Conservation (phyloP, 2,797 vertebrate genomes). For the Phoebastria nigripes region DNA sequence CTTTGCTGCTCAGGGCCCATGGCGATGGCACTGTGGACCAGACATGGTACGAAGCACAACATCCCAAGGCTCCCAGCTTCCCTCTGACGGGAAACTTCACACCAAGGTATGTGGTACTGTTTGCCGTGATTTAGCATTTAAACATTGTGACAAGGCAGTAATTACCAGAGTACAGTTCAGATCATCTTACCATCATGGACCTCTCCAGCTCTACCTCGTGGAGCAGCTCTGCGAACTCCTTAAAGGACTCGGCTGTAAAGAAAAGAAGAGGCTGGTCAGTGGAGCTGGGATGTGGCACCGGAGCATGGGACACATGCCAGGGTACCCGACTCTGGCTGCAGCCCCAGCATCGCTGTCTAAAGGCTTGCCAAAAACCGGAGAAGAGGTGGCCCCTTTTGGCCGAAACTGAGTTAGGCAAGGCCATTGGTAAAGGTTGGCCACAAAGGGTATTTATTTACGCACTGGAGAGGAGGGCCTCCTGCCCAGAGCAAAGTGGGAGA, state of each 20-base stretch:
- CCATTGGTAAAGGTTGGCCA: not conserved
- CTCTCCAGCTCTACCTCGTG: slow-evolving; percentile 93
- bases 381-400: not conserved
- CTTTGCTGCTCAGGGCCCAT: not conserved
- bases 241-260: slow-evolving; percentile 90
- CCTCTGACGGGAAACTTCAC: not conserved
- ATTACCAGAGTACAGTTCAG: not conserved
- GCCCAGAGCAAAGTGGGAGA: accelerated
- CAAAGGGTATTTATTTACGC: accelerated
- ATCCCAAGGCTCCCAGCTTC: not conserved
- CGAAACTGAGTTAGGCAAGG: not conserved
- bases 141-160: accelerated
- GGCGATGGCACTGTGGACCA: accelerated
- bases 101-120: accelerated
- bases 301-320: accelerated
- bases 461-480: not conserved
- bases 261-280: slow-evolving; percentile 10
- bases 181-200: slow-evolving; percentile 92
- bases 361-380: accelerated
- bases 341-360: accelerated
- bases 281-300: not conserved
- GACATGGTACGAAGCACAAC: accelerated
- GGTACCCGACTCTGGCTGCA: not conserved
- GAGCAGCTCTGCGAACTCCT: slow-evolving; percentile 92
- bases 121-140: not conserved